Conservation (phyloP, 2,797 vertebrate species). For the Spinibarbus caldwelli region DNA sequence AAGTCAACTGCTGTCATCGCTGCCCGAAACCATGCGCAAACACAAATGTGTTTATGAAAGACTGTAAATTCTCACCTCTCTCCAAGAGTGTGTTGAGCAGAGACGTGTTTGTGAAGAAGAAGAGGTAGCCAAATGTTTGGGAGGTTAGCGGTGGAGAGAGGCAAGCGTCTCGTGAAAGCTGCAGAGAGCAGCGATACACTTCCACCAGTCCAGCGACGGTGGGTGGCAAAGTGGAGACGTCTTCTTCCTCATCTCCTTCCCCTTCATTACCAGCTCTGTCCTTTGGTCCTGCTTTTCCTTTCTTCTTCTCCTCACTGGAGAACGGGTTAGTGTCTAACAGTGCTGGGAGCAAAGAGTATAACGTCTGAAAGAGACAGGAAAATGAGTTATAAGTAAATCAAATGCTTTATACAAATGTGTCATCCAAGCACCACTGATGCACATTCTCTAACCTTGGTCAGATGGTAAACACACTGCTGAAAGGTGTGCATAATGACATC, state of each 20-base stretch:
- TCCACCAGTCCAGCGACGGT: constrained; percentile 86
- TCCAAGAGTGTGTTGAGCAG: constrained; percentile 92
- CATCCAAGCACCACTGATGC: background rate
- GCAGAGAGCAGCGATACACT: constrained; percentile 87
- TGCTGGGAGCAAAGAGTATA: constrained; percentile 89
- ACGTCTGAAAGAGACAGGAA: constrained; percentile 74
- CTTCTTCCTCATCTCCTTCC: constrained; percentile 76
- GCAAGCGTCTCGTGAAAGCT: constrained; percentile 85
- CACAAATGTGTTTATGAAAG: constrained; percentile 26
- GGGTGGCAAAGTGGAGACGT: constrained; percentile 83
- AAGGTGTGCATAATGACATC: constrained; percentile 97
- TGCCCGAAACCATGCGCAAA: constrained; percentile 1
- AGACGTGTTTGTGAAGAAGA: constrained; percentile 95
- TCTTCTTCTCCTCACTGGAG: constrained; percentile 79
- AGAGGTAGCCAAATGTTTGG: constrained; percentile 95
- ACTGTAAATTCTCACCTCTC: constrained; percentile 79
- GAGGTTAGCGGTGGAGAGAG: constrained; percentile 90
- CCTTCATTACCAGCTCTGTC: constrained; percentile 64
- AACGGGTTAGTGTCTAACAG: constrained; percentile 93
- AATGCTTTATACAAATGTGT: background rate
- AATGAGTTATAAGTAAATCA: background rate
- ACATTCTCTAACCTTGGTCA: constrained; percentile 85
- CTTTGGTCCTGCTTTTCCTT: constrained; percentile 67
- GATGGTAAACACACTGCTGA: constrained; percentile 95
- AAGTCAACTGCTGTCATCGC: constrained; percentile 14